Percentiles rank a stretch among this genome's conserved stretches.
phyloP scores from a whole-genome alignment of 2,888 invertebrate genomes.

The Polymixis lichenea region DNA sequence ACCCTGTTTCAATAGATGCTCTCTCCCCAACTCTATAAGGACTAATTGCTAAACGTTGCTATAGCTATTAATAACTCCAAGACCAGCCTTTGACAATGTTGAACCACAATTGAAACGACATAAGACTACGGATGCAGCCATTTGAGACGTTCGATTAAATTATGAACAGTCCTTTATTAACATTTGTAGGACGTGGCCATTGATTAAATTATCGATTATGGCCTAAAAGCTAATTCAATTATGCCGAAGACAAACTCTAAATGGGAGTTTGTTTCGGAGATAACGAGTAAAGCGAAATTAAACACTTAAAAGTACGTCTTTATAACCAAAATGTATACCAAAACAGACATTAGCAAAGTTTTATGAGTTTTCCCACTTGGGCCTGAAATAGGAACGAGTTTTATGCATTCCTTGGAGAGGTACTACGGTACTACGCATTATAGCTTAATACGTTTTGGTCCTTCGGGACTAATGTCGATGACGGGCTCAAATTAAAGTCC shows the following conservation, averaged over 20 bases:
- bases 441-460: conserved; percentile 50
- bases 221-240: conserved; percentile 35
- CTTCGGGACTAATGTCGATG: conserved; percentile 42
- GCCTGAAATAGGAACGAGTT: conserved; percentile 45
- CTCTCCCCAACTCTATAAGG: conserved; percentile 53
- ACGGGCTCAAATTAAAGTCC: conserved; percentile 52
- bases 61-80: conserved; percentile 67
- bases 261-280: conserved; percentile 37
- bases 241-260: conserved; percentile 14
- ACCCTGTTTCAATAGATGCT: conserved; percentile 57
- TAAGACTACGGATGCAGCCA: conserved; percentile 85
- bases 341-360: conserved; percentile 53
- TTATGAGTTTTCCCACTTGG: conserved; percentile 46
- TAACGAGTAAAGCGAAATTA: conserved; percentile 36
- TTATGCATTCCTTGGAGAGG: conserved; percentile 36
- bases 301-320: conserved; percentile 48
- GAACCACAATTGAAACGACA: conserved; percentile 73
- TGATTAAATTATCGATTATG: conserved; percentile 51
- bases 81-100: conserved; percentile 72
- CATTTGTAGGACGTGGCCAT: conserved; percentile 37
- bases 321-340: conserved; percentile 42
- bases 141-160: conserved; percentile 84
- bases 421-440: conserved; percentile 32
- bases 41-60: conserved; percentile 65
- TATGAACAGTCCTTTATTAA: conserved; percentile 75